phyloP scores from a whole-genome alignment of 2,797 vertebrate species.

The Parauchenoglanis punctatus region DNA sequence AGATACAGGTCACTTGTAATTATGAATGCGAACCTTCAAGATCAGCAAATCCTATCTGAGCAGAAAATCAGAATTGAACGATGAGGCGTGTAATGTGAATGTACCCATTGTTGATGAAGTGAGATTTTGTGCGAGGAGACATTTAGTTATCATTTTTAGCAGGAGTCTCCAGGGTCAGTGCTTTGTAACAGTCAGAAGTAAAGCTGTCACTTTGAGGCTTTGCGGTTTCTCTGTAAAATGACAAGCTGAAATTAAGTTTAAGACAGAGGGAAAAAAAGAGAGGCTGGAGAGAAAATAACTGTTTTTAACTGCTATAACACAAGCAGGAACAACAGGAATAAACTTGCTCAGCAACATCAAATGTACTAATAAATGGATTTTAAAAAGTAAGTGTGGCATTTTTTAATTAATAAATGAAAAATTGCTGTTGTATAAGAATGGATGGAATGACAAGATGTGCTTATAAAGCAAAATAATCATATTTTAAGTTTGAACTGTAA shows the following conservation, averaged over 20 bases:
- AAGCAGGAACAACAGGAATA: not conserved
- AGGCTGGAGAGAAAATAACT: not conserved
- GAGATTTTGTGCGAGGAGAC: not conserved
- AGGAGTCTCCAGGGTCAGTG: not conserved
- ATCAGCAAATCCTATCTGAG: no score
- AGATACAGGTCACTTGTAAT: no score
- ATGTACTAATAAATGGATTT: not conserved
- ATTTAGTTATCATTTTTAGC: not conserved
- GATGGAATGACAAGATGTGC: not conserved
- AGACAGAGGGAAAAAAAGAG: not conserved
- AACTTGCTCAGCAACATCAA: not conserved
- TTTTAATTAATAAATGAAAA: not conserved
- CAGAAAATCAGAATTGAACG: no score
- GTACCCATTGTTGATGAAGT: not conserved
- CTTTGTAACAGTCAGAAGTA: not conserved
- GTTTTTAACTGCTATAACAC: not conserved
- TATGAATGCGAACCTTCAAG: no score
- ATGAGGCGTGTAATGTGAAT: no score
- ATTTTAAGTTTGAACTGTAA: not conserved
- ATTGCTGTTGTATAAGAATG: not conserved
- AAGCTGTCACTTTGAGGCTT: not conserved
- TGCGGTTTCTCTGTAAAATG: not conserved
- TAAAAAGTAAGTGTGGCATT: not conserved
- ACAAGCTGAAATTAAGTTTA: slow-evolving; percentile 10
- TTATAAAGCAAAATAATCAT: not conserved